These are phyloP conservation scores for Pseudochirops corinnae DNA, from an alignment of 2,797 vertebrate species.

Conservation along the genomic window DNA sequence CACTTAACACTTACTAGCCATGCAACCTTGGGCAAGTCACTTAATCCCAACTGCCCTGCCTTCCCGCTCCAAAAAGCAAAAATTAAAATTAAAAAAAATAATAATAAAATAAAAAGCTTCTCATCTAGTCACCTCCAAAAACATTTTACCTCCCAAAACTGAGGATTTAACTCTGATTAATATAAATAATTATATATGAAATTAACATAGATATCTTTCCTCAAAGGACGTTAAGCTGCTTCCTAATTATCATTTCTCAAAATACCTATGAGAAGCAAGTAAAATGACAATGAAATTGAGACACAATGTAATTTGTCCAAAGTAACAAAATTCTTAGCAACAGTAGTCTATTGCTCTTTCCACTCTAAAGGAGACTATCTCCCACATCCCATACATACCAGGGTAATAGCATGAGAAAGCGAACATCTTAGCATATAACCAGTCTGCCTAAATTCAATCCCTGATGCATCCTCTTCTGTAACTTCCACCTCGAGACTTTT, in stretches of 20 bases:
- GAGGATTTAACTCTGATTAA: background rate
- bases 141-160: background rate
- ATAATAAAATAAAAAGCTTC: no score
- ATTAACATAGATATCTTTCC: background rate
- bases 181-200: background rate
- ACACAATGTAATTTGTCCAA: background rate
- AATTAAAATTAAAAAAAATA: no score
- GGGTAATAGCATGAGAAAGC: conserved; percentile 96
- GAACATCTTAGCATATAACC: conserved; percentile 98
- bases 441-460: conserved; percentile 96
- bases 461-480: conserved; percentile 90
- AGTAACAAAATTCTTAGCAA: background rate
- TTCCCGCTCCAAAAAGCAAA: no score
- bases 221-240: background rate
- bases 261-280: background rate
- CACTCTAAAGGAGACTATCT: background rate
- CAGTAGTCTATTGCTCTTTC: background rate
- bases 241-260: background rate
- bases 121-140: no score
- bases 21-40: no score
- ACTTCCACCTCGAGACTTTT: conserved; percentile 96
- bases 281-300: background rate
- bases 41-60: no score
- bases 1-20: no score
- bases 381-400: conserved; percentile 87